These are phyloP conservation scores for Papilio polyxenes DNA, from an alignment of 1,140 invertebrate species.

Conservation along the genomic window DNA sequence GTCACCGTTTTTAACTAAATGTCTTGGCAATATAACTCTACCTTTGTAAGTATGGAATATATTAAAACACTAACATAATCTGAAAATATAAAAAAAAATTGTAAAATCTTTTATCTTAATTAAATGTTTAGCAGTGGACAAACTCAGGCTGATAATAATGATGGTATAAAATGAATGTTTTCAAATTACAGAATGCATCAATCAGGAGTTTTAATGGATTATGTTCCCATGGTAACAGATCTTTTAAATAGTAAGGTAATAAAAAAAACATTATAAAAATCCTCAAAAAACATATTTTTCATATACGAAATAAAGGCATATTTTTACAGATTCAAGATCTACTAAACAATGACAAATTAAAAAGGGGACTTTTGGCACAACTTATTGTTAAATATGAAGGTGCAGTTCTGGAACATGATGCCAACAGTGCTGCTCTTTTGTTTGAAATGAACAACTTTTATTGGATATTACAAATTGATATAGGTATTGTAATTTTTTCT, in stretches of 20 bases:
- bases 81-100: background rate
- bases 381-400: conserved; percentile 78
- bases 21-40: conserved; percentile 71
- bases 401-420: conserved; percentile 75
- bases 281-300: background rate
- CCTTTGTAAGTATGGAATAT: conserved; percentile 65
- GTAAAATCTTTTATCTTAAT: too few species aligned
- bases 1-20: conserved; percentile 74
- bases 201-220: conserved; percentile 79
- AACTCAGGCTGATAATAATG: conserved; percentile 3
- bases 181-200: conserved; percentile 66
- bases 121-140: too few species aligned
- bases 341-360: conserved; percentile 73
- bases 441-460: conserved; percentile 77
- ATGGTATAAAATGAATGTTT: background rate
- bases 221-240: conserved; percentile 80
- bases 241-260: conserved; percentile 79
- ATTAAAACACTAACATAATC: background rate
- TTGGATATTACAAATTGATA: conserved; percentile 78
- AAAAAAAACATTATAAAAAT: background rate
- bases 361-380: conserved; percentile 71
- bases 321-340: conserved; percentile 69
- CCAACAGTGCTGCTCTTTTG: conserved; percentile 73
- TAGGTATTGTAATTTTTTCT: conserved; percentile 56
- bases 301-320: background rate